These are phyloP conservation scores for Agapornis canus DNA, from an alignment of 2,797 vertebrate genomes.

Conservation along the genomic window DNA sequence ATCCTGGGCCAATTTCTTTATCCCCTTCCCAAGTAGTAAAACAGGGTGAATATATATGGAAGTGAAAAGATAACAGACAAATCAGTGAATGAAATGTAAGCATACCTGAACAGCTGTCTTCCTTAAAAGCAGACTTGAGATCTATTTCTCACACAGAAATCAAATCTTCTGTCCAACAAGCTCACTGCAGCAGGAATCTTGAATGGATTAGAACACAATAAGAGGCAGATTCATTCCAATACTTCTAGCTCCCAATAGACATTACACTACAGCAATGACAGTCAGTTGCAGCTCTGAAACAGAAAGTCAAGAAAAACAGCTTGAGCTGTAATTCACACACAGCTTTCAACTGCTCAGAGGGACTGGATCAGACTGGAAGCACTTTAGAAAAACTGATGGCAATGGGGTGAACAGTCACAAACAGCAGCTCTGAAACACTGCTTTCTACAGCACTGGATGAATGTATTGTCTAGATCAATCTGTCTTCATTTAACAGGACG, in stretches of 20 bases:
- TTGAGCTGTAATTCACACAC: neutral
- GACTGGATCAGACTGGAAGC: neutral
- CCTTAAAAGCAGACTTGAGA: neutral
- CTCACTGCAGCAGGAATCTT: neutral
- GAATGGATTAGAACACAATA: neutral
- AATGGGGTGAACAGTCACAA: neutral
- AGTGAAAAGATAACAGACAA: neutral
- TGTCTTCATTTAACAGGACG: neutral
- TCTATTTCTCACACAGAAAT: neutral
- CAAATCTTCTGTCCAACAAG: neutral
- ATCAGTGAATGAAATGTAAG: neutral
- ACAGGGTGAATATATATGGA: neutral
- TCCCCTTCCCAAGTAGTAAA: neutral
- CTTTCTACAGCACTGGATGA: neutral
- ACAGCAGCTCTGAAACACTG: neutral
- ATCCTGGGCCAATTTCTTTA: neutral
- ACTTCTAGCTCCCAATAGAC: neutral
- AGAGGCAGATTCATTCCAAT: neutral
- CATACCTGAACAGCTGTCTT: neutral
- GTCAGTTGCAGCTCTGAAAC: neutral
- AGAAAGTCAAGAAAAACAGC: neutral
- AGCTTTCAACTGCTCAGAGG: neutral
- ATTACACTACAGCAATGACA: neutral
- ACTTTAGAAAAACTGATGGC: neutral
- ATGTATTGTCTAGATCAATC: neutral